A percentile compares a stretch with the other conserved stretches of the same genome.
phyloP scores from a whole-genome alignment of 2,113 vertebrate species.

The Ceuthmochares aereus region DNA sequence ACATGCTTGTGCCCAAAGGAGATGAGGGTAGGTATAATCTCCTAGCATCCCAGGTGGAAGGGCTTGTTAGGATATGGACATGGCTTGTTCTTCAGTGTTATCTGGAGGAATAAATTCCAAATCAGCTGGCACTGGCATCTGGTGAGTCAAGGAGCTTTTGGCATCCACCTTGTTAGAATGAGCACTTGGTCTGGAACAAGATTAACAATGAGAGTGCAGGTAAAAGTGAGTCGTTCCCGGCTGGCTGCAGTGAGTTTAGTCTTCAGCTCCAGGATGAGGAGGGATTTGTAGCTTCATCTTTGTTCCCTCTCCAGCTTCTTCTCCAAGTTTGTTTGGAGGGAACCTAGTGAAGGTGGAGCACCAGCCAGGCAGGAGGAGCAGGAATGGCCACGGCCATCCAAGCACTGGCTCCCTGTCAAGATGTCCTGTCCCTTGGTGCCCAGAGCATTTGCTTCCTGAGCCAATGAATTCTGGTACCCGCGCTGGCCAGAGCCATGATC shows the following conservation, averaged over 20 bases:
- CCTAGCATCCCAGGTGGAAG: background rate
- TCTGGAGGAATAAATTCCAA: background rate
- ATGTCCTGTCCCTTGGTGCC: background rate
- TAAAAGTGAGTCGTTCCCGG: background rate
- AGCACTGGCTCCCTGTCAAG: background rate
- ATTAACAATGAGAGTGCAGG: background rate
- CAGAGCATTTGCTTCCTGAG: background rate
- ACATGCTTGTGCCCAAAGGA: background rate
- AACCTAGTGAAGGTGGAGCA: background rate
- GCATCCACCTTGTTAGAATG: background rate
- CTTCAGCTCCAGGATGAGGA: background rate
- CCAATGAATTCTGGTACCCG: background rate
- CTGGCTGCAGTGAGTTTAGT: background rate
- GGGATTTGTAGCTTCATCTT: background rate
- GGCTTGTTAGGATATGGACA: background rate
- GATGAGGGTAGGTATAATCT: background rate
- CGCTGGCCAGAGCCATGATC: background rate
- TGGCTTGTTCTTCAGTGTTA: background rate
- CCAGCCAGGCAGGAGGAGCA: background rate
- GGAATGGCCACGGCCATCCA: accelerated
- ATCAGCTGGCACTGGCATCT: background rate
- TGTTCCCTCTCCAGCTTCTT: background rate
- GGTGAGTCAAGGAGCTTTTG: background rate
- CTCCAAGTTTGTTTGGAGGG: background rate
- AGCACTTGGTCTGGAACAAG: background rate